Evolutionary conservation across 2,888 invertebrate species (phyloP).

Genomic region (Brachyopa scutellaris): DNA sequence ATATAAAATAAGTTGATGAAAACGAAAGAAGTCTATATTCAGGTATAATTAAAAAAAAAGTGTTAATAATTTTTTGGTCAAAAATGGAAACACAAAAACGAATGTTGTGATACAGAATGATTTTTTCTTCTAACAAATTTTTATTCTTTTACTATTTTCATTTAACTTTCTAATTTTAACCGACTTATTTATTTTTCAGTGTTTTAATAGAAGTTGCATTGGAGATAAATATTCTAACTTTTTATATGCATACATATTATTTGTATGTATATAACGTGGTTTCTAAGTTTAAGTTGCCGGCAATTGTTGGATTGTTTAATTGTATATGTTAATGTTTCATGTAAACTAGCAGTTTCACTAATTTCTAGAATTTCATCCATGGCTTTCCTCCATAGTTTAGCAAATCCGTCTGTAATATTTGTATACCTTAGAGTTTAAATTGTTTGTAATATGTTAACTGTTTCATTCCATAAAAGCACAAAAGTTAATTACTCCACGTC

Average conservation of each 20-base stretch:
- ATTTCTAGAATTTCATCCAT: too few relatives aligned
- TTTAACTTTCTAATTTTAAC: slow-evolving; percentile 7
- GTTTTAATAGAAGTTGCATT: too few relatives aligned
- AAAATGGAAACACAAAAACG: slow-evolving; percentile 51
- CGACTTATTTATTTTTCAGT: not conserved
- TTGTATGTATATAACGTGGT: too few relatives aligned
- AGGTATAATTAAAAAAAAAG: slow-evolving; percentile 39
- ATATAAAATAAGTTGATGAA: slow-evolving; percentile 49
- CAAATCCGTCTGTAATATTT: too few relatives aligned
- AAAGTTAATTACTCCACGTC: too few relatives aligned
- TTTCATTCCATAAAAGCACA: too few relatives aligned
- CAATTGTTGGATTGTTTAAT: too few relatives aligned
- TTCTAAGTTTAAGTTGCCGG: slow-evolving; percentile 23
- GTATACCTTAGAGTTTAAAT: too few relatives aligned
- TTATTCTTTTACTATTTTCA: slow-evolving; percentile 10
- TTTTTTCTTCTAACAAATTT: slow-evolving; percentile 28
- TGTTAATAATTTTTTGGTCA: slow-evolving; percentile 18
- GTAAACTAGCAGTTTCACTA: too few relatives aligned
- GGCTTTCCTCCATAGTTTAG: too few relatives aligned
- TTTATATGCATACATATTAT: too few relatives aligned
- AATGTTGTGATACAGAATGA: slow-evolving; percentile 64
- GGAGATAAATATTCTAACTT: not conserved
- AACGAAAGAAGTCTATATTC: slow-evolving; percentile 32
- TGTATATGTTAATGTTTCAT: too few relatives aligned
- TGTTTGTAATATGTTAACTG: not conserved